A percentile compares a stretch with the other conserved stretches of the same genome.
Conservation (phyloP, 2,797 vertebrate genomes). For the Anguilla obscura region DNA sequence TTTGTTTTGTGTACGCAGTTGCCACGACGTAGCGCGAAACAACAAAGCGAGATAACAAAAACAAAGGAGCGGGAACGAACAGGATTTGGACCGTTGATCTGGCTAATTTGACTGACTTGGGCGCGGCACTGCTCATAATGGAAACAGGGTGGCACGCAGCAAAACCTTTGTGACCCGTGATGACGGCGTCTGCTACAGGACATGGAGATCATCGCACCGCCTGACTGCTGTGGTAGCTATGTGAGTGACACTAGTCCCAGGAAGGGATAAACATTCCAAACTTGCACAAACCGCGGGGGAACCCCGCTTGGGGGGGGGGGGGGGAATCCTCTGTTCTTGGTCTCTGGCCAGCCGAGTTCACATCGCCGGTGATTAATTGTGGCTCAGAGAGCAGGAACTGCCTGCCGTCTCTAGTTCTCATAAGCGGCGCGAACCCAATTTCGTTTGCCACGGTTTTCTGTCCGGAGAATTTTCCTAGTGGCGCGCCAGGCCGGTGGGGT, state of each 20-base stretch:
- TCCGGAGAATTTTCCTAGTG: conserved; percentile 66
- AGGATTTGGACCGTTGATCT: conserved; percentile 46
- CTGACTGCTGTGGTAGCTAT: conserved; percentile 21
- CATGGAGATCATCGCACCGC: background rate
- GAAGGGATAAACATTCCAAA: conserved; percentile 31
- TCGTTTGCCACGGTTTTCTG: conserved; percentile 60
- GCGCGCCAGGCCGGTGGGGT: conserved; percentile 61
- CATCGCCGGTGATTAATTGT: conserved; percentile 60
- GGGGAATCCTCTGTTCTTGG: conserved; percentile 39
- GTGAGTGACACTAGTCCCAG: conserved; percentile 18
- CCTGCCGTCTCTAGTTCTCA: conserved; percentile 66
- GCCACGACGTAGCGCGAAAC: conserved; percentile 40
- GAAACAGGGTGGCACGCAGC: conserved; percentile 21
- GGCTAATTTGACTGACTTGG: conserved; percentile 45
- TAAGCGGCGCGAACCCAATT: conserved; percentile 49
- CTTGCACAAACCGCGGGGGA: conserved; percentile 45
- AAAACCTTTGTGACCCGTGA: background rate
- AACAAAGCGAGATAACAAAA: conserved; percentile 36
- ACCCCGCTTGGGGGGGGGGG: conserved; percentile 35
- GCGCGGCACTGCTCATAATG: conserved; percentile 33
- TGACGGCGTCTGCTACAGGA: background rate
- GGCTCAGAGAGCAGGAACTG: conserved; percentile 60
- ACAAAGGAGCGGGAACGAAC: conserved; percentile 41
- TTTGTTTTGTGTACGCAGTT: conserved; percentile 44
- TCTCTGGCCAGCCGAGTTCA: conserved; percentile 57